Base-by-base conservation (phyloP, 2,113 vertebrate genomes). In the Scomber colias region DNA sequence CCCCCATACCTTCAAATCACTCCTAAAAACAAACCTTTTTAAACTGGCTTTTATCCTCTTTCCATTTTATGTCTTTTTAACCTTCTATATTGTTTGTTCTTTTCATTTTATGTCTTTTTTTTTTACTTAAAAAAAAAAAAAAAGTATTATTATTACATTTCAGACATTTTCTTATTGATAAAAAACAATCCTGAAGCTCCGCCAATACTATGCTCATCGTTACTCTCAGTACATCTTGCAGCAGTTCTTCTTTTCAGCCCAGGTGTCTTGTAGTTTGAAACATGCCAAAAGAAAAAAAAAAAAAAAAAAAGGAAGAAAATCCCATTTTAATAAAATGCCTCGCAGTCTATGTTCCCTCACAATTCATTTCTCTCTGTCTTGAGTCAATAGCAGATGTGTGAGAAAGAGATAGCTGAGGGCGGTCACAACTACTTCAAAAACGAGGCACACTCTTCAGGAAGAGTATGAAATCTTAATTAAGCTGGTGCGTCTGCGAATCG, bases 401-500 rank as follows among this genome's bases (percentile, higher is more conserved):
- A 80, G 79, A 74, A 63, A 51, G 74, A 61, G 78, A 81, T 86
- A 21, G 89, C 88, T 77, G 77, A 79, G 71, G 87, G 88, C 85
- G 7, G 72, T 66, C 81, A 55, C 66, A 84, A 63, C 75, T 74
- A 79, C 80, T 81, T 89, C 81, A 89, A 77, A 87, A 86, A 86
- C 15, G 50, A 77, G 31, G 44, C 70, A 27, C 76, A 71, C 88
- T 88, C 79, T 85, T 88, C 81, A 84, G 81, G 79, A 91, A 85
- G 83, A 87, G 80, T 77, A 81, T 92, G 91, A 92, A 91, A 92
- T 91, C 91, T 90, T 90, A 90, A 91, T 91, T 90, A 89, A 86
- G 80, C 65, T 13, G 75, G 55, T 78, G 88, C 56, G 76, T 83
- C 78, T 84, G 61, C 4, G 21, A 89, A 85, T 77, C 71, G 5